Evolutionary conservation across 2,888 invertebrate genomes (phyloP), one percentile per base, ranked within the genome.

Genomic region (Pedicia rivosa): DNA sequence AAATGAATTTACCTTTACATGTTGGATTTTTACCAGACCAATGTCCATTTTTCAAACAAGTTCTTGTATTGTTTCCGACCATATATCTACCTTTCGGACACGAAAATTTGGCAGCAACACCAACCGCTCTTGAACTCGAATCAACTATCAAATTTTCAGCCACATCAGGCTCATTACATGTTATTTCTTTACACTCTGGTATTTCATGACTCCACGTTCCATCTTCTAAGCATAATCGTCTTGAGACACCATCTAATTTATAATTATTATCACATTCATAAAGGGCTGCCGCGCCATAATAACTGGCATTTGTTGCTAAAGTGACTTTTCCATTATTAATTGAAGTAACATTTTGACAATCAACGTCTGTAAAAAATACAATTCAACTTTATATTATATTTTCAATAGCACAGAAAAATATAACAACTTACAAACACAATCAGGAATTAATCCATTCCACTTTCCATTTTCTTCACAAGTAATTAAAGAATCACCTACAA

Each of bases 171-270:
- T 78, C 73, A 41, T 68, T 68, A 53, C 87, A 88, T 26, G 75
- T 76, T 42, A 87, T 82, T 67, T 87, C 83, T 72, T 70, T 71
- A 54, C 91, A 91, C n/a, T 63, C 54, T 0, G 90, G 88, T 0
- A 76, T 63, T 40, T 81, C 82, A 13, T 83, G 80, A 50, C 86
- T 84, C 91, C 90, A 91, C 1, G 86, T 87, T 35, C 81, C 87
- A 52, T 90, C 81, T 51, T 90, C 88, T 37, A 84, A 70, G 51
- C 90, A 91, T 36, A 86, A 59, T 40, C 90, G 63, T 36, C 88
- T 67, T 3, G 83, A 81, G 3, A 83, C 81, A 0, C 90, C 90
- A 45, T 81, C 80, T 9, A 90, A 62, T 52, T 78, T 77, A 61
- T 73, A 90, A 52, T 87, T 80, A 3, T 70, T 66, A 39, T 81